A percentile compares a stretch with the other conserved stretches of the same genome.
Evolutionary conservation across 1,140 invertebrate species (phyloP).

Genomic region (Orius insidiosus): DNA sequence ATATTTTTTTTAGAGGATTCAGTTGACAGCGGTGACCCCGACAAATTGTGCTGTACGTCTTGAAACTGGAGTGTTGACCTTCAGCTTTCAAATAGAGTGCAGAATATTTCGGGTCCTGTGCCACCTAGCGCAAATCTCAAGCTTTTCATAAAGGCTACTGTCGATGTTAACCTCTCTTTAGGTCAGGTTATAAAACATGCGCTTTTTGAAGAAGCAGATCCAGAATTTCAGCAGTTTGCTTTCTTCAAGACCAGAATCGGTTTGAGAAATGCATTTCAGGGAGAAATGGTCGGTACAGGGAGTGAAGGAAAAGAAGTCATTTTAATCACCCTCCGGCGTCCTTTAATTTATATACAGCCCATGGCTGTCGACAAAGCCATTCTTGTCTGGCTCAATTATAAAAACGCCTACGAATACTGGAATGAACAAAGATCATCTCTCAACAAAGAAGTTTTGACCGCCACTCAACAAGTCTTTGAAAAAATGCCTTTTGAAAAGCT

Average conservation of each 20-base stretch:
- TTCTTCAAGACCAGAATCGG: slow-evolving; percentile 91
- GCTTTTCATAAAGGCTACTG: slow-evolving; percentile 83
- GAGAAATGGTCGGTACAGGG: slow-evolving; percentile 53
- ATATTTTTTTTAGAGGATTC: slow-evolving; percentile 62
- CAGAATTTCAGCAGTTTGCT: slow-evolving; percentile 91
- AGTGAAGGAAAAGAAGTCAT: slow-evolving; percentile 81
- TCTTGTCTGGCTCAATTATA: slow-evolving; percentile 95
- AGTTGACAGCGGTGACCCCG: slow-evolving; percentile 95
- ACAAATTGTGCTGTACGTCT: slow-evolving; percentile 89
- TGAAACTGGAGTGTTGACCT: slow-evolving; percentile 85
- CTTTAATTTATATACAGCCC: slow-evolving; percentile 87
- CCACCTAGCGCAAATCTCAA: slow-evolving; percentile 46
- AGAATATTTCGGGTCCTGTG: slow-evolving; percentile 57
- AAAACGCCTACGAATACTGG: slow-evolving; percentile 98
- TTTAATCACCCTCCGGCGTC: slow-evolving; percentile 74
- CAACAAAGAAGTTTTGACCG: slow-evolving; percentile 68
- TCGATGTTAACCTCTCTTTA: slow-evolving; percentile 85
- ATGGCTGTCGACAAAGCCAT: slow-evolving; percentile 92
- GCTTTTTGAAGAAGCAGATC: slow-evolving; percentile 90
- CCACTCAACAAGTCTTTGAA: slow-evolving; percentile 60
- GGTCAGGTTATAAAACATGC: slow-evolving; percentile 86
- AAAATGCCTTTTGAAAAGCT: slow-evolving; percentile 61
- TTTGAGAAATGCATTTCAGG: slow-evolving; percentile 67
- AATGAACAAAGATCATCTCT: slow-evolving; percentile 81
- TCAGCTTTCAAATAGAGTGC: slow-evolving; percentile 82